These are phyloP conservation scores for Phenganax subtilis DNA, from an alignment of 92 coral and sea anemone genomes.

Conservation along the genomic window DNA sequence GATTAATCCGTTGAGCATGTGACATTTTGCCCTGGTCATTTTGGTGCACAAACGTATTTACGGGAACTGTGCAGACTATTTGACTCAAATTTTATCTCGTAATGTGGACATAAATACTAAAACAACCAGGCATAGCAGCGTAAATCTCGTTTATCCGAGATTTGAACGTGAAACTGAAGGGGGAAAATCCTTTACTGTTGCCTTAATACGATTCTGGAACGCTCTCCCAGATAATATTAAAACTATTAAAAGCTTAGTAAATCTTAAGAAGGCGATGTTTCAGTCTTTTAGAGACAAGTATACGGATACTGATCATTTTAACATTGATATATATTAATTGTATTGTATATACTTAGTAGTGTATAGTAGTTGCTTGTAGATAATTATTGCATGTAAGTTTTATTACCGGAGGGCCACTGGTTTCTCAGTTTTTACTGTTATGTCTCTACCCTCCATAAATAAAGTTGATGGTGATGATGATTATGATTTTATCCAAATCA, in stretches of 20 bases:
- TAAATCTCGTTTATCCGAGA: neutral
- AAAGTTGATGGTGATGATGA: too few relatives aligned
- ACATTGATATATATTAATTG: neutral
- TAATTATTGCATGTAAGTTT: too few relatives aligned
- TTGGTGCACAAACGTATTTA: neutral
- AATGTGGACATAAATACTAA: neutral
- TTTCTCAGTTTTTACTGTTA: too few relatives aligned
- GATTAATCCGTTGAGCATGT: too few relatives aligned
- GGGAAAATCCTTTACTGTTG: neutral
- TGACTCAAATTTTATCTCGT: neutral
- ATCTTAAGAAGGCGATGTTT: neutral
- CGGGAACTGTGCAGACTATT: neutral
- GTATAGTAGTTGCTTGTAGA: too few relatives aligned
- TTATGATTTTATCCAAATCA: neutral
- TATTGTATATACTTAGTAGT: too few relatives aligned
- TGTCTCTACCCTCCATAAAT: too few relatives aligned
- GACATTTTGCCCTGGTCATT: too few relatives aligned
- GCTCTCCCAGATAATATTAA: neutral
- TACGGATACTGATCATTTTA: neutral
- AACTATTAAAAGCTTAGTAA: constrained; percentile 6
- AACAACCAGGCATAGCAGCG: neutral
- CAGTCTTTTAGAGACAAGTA: constrained; percentile 2
- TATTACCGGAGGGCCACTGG: too few relatives aligned
- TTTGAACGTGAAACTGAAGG: neutral
- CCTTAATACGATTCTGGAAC: constrained; percentile 7